phyloP scores from a whole-genome alignment of 2,888 invertebrate genomes.

The Amblyjoppa fuscipennis region DNA sequence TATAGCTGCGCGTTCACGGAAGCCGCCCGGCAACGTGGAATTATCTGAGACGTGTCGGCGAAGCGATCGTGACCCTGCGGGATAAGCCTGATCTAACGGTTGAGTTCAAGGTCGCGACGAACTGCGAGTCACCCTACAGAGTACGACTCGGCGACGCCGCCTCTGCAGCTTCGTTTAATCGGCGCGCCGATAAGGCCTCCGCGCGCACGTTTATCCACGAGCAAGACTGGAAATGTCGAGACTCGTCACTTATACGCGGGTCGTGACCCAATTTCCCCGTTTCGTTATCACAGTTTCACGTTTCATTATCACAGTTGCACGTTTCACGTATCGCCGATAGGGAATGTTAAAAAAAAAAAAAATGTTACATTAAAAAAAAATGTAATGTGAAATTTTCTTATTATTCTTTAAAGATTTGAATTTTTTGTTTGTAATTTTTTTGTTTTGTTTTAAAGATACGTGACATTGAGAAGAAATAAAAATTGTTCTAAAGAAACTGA shows the following conservation, averaged over 20 bases:
- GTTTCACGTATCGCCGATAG: too few relatives aligned
- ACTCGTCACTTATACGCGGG: neutral
- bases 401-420: too few relatives aligned
- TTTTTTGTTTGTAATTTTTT: too few relatives aligned
- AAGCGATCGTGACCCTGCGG: constrained; percentile 57
- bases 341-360: too few relatives aligned
- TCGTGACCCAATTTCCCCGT: neutral
- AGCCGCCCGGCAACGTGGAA: neutral
- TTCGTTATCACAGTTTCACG: neutral
- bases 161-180: neutral
- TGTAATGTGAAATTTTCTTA: too few relatives aligned
- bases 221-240: neutral
- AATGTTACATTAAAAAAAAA: too few relatives aligned
- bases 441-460: too few relatives aligned
- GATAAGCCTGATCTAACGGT: constrained; percentile 14
- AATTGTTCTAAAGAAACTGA: too few relatives aligned
- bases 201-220: neutral
- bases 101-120: constrained; percentile 32
- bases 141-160: constrained; percentile 11
- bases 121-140: constrained; percentile 14
- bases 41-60: constrained; percentile 19
- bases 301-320: too few relatives aligned
- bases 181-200: constrained; percentile 10
- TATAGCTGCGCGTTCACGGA: too few relatives aligned
- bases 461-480: too few relatives aligned